A percentile compares a stretch with the other conserved stretches of the same genome.
These are phyloP conservation scores for Megaustenia siamemsis DNA, from an alignment of 2,888 invertebrate genomes.

Conservation along the genomic window DNA sequence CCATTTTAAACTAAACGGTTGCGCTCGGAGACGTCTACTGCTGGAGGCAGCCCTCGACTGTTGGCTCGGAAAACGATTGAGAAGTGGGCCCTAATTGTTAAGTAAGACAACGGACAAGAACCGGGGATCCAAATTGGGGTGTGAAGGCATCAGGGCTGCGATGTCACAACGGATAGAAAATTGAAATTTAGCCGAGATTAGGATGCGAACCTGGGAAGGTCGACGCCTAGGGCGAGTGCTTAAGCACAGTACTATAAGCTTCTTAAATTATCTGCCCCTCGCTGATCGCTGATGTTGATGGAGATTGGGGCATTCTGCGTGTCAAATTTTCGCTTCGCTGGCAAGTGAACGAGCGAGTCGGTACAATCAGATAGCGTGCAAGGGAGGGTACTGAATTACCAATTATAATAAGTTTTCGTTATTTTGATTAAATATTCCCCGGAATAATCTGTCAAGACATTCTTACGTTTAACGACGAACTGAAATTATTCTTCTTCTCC, in stretches of 20 bases:
- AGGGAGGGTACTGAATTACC: not conserved
- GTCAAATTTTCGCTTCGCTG: not conserved
- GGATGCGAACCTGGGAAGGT: constrained; percentile 24
- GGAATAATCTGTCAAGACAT: not conserved
- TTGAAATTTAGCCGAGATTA: constrained; percentile 49
- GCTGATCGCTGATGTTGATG: constrained; percentile 9
- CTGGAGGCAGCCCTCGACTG: not conserved
- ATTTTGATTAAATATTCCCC: not conserved
- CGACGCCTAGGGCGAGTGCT: constrained; percentile 29
- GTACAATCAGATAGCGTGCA: constrained; percentile 9
- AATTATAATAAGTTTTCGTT: constrained; percentile 6
- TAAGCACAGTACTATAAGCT: constrained; percentile 7
- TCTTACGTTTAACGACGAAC: not conserved
- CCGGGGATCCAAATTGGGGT: not conserved
- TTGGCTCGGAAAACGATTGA: not conserved
- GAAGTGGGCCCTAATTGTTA: not conserved
- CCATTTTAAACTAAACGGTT: constrained; percentile 1
- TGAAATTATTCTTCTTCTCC: no score
- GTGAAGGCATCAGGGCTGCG: not conserved
- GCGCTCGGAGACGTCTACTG: not conserved
- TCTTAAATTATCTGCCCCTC: constrained; percentile 20
- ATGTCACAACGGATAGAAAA: constrained; percentile 22
- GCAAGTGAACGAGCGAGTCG: not conserved
- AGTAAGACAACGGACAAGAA: not conserved
- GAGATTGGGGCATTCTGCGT: constrained; percentile 18